Conservation (phyloP, 1,140 invertebrate species). For the Heliconius eleuchia region DNA sequence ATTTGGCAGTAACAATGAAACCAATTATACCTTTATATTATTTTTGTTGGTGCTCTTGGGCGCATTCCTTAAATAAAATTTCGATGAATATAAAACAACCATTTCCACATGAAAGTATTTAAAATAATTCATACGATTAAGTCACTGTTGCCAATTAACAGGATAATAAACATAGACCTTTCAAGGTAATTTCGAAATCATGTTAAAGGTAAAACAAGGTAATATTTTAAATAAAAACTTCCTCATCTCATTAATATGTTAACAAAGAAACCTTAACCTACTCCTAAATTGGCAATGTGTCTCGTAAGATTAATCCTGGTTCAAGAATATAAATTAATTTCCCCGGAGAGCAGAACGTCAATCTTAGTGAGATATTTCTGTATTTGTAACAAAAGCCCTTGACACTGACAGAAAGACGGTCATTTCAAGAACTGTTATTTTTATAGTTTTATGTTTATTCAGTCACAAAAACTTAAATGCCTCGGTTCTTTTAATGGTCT, state of each 20-base stretch:
- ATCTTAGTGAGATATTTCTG: conserved; percentile 21
- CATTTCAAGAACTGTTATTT: conserved; percentile 19
- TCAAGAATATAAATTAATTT: conserved; percentile 13
- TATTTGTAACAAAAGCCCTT: conserved; percentile 19
- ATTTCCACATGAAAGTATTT: not conserved
- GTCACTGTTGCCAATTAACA: conserved; percentile 3
- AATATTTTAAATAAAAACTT: not conserved
- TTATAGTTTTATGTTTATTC: not conserved
- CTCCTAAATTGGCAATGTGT: conserved; percentile 26
- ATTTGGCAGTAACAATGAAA: conserved; percentile 34
- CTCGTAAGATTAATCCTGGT: conserved; percentile 19
- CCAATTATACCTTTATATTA: conserved; percentile 23
- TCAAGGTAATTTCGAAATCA: not conserved
- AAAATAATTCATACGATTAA: not conserved
- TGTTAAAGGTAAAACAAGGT: conserved; percentile 12
- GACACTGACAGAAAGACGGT: conserved; percentile 16
- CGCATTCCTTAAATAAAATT: not conserved
- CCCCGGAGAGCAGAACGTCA: not conserved
- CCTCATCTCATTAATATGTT: not conserved
- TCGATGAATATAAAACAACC: not conserved
- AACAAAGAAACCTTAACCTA: conserved; percentile 29
- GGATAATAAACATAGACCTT: conserved; percentile 6
- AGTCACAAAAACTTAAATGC: not conserved
- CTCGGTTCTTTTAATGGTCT: not conserved
- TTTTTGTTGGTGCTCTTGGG: not conserved